Base-by-base conservation (phyloP, 1,140 invertebrate species). In the Homarus americanus region DNA sequence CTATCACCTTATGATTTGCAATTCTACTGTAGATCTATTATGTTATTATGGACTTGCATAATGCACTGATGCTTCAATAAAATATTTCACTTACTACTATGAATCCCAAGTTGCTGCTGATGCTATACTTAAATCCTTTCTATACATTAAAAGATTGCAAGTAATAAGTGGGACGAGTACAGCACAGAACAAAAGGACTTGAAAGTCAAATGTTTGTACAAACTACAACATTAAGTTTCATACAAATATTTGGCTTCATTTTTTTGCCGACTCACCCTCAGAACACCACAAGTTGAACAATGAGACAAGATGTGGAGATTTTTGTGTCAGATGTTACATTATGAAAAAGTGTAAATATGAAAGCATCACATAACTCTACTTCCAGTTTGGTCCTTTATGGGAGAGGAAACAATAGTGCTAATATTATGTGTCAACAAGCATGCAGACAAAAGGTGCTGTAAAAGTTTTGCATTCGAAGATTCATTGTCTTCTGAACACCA, bases 361-460 rank as follows among this genome's bases (percentile, higher is more conserved):
- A 40, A 83, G 82, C 69, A 76, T 90, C 58, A 90, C 72, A 83
- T 58, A 83, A 82, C 63, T 76, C 78, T 75, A 41, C 73, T 28
- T 82, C 72, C 40, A 41, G 76, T 90, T 90, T 90, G 88, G 88
- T 84, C 88, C 69, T 90, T 90, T 90, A 83, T 82, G 66, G 53
- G 40, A 89, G 78, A 90, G 80, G 88, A 90, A 83, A 84, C 88
- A 83, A 90, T 58, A 36, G 88, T 84, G 88, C 88, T 90, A 78
- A 90, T 83, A 90, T 90, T 24, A 24, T 83, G 87, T 84, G 88
- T 90, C 88, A 90, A 90, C 88, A 90, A 90, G 84, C 88, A 90
- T 90, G 88, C 88, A 90, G 88, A 63, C 87, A 88, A 88, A 88
- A 80, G 84, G 88, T 90, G 88, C 88, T 76, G 80, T 78, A 78